Base-by-base conservation (phyloP, 2,113 vertebrate species). In the Turdus rufiventris region DNA sequence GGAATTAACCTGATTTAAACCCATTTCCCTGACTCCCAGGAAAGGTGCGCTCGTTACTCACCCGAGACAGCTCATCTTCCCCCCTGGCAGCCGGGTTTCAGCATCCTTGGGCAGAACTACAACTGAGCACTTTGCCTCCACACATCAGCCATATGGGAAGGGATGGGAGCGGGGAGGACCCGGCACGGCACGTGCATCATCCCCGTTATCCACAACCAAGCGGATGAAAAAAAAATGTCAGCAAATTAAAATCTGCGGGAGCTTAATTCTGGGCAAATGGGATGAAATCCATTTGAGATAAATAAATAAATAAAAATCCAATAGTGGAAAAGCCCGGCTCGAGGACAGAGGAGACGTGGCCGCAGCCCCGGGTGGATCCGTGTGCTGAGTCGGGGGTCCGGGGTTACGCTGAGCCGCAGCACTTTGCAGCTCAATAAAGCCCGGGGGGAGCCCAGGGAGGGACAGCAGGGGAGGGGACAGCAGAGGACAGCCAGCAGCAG, bases 51-150 rank as follows among this genome's bases (percentile, higher is more conserved):
- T 86, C 20, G 33, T 34, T 94, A 98, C 98, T 99, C 97, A 99
- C 98, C 98, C 98, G 50, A 99, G 95, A 89, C 98, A 99, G 97
- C 98, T 98, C 98, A 99, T 99, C 83, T 88, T 97, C 31, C 89
- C 95, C 94, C 70, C 85, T n/a, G 21, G 58, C 90, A 68, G 93
- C 85, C 48, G 95, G 85, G 34, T 95, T 42, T 93, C 96, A 89
- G 96, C 70, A 85, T 97, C 96, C 86, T 20, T 15, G 85, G 92
- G 95, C 85, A 45, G 70, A 96, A 88, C 85, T 14, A 68, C 65
- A 38, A 65, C 42, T 18, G 90, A 48, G 73, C 25, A 38, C 97
- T 58, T 51, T 67, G 40, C 58, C 96, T 54, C 17, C 77, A 14
- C 34, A 10, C 76, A 74, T 62, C 85, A 83, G 78, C 31, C 68